phyloP scores from a whole-genome alignment of 2,888 invertebrate genomes.

The Sycophila texana region DNA sequence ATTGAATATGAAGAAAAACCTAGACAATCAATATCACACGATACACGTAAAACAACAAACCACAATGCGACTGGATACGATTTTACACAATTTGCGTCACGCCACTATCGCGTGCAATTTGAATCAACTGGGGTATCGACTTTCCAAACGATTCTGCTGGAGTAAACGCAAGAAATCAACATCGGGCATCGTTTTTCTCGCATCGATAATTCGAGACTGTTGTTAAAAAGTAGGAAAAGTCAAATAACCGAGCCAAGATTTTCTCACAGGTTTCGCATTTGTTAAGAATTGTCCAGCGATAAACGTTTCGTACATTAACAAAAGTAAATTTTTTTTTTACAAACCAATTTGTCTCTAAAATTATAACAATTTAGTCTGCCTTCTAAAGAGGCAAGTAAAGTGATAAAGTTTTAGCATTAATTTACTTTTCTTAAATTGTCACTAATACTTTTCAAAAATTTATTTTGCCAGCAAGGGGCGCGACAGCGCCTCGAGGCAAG shows the following conservation, averaged over 20 bases:
- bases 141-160: constrained; percentile 59
- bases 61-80: constrained; percentile 31
- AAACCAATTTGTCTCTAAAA: too few relatives aligned
- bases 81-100: constrained; percentile 44
- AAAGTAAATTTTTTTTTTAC: too few relatives aligned
- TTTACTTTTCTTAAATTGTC: too few relatives aligned
- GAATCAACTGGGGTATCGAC: constrained; percentile 60
- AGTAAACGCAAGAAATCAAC: constrained; percentile 57
- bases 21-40: background rate
- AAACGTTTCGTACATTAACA: background rate
- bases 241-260: constrained; percentile 25
- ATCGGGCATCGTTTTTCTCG: constrained; percentile 21
- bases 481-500: background rate
- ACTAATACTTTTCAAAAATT: too few relatives aligned
- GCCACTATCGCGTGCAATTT: constrained; percentile 46
- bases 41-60: background rate
- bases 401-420: too few relatives aligned
- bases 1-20: background rate
- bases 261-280: constrained; percentile 51
- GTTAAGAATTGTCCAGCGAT: too few relatives aligned
- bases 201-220: constrained; percentile 1
- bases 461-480: background rate
- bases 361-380: too few relatives aligned
- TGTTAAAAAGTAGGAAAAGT: constrained; percentile 16
- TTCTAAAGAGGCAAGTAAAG: too few relatives aligned